Base-by-base conservation (phyloP, 1,140 invertebrate genomes). In the Danaus melanippus region DNA sequence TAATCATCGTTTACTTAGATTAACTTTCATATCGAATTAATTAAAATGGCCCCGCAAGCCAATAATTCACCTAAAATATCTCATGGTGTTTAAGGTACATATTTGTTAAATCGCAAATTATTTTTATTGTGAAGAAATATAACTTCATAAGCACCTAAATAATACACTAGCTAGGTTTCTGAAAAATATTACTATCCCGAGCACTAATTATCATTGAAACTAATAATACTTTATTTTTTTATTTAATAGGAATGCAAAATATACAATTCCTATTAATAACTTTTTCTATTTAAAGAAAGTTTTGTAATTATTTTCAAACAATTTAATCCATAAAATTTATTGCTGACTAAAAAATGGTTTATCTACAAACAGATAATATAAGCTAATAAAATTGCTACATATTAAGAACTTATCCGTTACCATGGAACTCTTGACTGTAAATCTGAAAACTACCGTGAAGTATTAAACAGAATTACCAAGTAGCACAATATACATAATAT, bases 1-100 rank as follows among this genome's bases (percentile, higher is more conserved):
- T 73, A 71, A 76, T 77, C 65, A 73, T 69, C 66, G 65, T 74
- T 71, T 76, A 74, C 67, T 66, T 67, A 59, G 61, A 56, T 68
- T 72, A 64, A 68, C 64, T 71, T 66, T 64, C 64, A 67, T 73
- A 56, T 62, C 42, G 44, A 60, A 53, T 62, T 81, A 75, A 81
- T 81, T 75, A 74, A 74, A 66, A 63, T 52, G 50, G 61, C 66
- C 68, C 64, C 41, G 45, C 52, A 67, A 50, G 60, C 66, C 51
- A 53, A 63, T 67, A 58, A 62, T 15, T 48, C 59, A 53, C 47
- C 62, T 62, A 54, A 50, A 53, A 59, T 53, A 21, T 12, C 47
- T 21, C 10, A 42, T 15, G 12, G 21, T 21, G 50, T 53, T 53
- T 48, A 39, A 21, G 17, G 17, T 21, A 21, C 8, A 11, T 58